Evolutionary conservation across 1,140 invertebrate genomes (phyloP).

Genomic region (Drosophila mojavensis): DNA sequence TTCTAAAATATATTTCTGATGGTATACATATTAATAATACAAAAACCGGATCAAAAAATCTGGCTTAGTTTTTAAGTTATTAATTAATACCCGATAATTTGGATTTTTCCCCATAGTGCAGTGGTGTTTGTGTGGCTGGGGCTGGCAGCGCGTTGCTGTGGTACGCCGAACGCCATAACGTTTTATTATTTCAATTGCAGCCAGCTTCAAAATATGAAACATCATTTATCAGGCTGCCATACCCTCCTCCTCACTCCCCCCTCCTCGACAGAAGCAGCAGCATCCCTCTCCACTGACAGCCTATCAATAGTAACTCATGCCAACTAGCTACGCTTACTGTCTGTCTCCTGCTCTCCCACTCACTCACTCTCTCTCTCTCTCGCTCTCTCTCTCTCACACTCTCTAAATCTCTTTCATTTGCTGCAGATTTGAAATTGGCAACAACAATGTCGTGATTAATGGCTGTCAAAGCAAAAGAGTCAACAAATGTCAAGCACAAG

Average conservation of each 20-base stretch:
- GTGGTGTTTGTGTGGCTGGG: not conserved
- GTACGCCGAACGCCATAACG: slow-evolving; percentile 12
- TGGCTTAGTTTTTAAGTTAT: too few species aligned
- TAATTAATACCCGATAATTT: too few species aligned
- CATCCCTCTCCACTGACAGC: not conserved
- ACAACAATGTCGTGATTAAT: slow-evolving; percentile 81
- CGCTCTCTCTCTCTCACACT: not conserved
- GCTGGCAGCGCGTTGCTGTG: not conserved
- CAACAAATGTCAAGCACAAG: slow-evolving; percentile 71
- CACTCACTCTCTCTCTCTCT: not conserved
- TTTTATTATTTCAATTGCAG: slow-evolving; percentile 80
- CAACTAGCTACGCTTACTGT: slow-evolving; percentile 12
- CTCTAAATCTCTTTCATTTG: not conserved
- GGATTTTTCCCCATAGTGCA: too few species aligned
- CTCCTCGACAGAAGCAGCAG: too few species aligned
- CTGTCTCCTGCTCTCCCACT: slow-evolving; percentile 1
- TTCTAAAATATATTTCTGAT: too few species aligned
- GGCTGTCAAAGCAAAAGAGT: slow-evolving; percentile 78
- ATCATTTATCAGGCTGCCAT: slow-evolving; percentile 71
- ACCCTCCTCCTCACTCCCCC: too few species aligned
- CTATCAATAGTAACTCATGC: slow-evolving; percentile 14
- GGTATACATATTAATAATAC: too few species aligned
- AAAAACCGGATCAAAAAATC: too few species aligned
- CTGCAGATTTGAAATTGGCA: slow-evolving; percentile 73
- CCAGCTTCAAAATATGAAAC: slow-evolving; percentile 71